Base-by-base conservation (phyloP, 2,888 invertebrate genomes). In the Leistus spinibarbis region DNA sequence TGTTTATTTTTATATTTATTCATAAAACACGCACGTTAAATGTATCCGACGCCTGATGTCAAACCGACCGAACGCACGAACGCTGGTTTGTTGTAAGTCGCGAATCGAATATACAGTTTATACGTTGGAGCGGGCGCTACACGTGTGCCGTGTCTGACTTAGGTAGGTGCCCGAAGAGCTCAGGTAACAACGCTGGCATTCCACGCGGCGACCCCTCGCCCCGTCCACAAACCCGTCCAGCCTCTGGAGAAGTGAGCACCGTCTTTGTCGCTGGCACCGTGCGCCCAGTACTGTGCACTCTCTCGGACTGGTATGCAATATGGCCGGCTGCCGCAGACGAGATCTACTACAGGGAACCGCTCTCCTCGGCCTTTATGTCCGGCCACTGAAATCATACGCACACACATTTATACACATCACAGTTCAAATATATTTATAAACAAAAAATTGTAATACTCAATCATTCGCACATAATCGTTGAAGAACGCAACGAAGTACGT, bases 241-340 rank as follows among this genome's bases (percentile, higher is more conserved):
- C 83, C 85, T 84, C 84, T 83, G 84, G 83, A 83, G 82, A 81
- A 81, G 79, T 78, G 74, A 80, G 76, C 70, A 76, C 76, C 78
- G 78, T 79, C 78, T 81, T 81, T 78, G 79, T 83, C 80, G 78
- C 77, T 77, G 79, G 78, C 80, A 78, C 79, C 71, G 71, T 73
- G 75, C 69, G 77, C 74, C 78, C 76, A 77, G 77, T 79, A 74
- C 24, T 74, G 68, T 73, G 81, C 80, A 83, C 84, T 82, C 82
- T 77, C 82, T 85, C 84, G 78, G 81, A 81, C 82, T 85, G 86
- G 86, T 86, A 86, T 86, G 85, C 86, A 86, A 86, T 85, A 86
- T 86, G 86, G 86, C 86, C 85, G 86, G 82, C 82, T 79, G 80
- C 77, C 77, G 76, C 79, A 79, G 78, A 80, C 79, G 78, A 79